Evolutionary conservation across 2,888 invertebrate genomes (phyloP), one percentile per base, ranked within the genome.

Genomic region (Pediacus dermestoides): DNA sequence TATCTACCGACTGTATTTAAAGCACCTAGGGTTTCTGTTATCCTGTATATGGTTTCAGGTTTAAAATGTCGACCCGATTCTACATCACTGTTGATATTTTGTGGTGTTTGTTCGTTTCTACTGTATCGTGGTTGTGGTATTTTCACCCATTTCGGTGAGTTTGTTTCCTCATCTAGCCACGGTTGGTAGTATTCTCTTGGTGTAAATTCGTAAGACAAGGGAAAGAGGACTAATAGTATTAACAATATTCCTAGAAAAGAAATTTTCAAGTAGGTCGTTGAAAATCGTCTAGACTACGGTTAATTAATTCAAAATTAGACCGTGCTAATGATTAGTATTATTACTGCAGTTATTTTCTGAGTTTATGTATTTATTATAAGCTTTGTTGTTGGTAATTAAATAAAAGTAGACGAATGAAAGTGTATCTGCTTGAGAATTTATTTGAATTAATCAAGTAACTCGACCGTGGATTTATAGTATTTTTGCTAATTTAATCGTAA

Each of bases 1-100:
- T 87, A 88, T 61, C 84, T 81, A 0, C 90, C 90, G 0, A 91
- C 85, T 1, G 89, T 88, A 52, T 90, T 90, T 9, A 91, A 74
- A 2, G 90, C 90, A 16, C 89, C 89, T 2, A 80, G 63, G 1
- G 80, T 80, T 63, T 80, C 80, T 1, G 77, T 74, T 44, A 78
- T 75, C 33, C 71, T 73, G 34, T 68, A 60, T 37, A 78, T 57
- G 1, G 74, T 68, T 39, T 69, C 67, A 14, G 68, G 67, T 30
- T 60, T 55, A 39, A 69, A 66, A 52, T 67, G 66, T 16, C 70
- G 54, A n/a, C 58, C 58, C 22, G 59, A 53, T 34, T 63, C 64
- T 3, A 40, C 22, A 33, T 58, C 48, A 18, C 45, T 43, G 6
- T 13, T 40, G 13, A 13, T 10, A 28, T 13, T 28, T 9, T 13